Evolutionary conservation across 2,113 vertebrate genomes (phyloP), one percentile per base, ranked within the genome.

Genomic region (Myotis yumanensis): DNA sequence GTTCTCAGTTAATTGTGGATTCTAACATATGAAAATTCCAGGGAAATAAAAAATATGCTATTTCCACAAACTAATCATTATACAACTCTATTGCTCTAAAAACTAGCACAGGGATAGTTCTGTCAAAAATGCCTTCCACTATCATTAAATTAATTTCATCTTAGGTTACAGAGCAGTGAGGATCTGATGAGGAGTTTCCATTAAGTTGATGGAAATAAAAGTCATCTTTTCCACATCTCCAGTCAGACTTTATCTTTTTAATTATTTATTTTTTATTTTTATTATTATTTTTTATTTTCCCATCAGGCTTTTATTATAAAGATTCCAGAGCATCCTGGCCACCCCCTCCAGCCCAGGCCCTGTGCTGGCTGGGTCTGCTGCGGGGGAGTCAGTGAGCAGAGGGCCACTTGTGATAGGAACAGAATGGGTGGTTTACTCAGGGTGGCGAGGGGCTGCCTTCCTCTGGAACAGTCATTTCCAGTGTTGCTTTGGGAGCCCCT

Each of bases 301-400:
- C 91, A 95, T 96, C 97, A 97, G 97, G 93, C 97, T 98, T 97
- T 98, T 98, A 98, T 98, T 98, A 98, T 90, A 98, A 98, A 98
- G 98, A 98, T 97, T 97, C 96, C 98, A 96, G 96, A 97, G 95
- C 97, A 76, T 97, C 89, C 91, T 69, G 88, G 97, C 97, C 96
- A 95, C 94, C 97, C 96, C 96, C 96, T 97, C 89, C 84, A 28
- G 97, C 96, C 87, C 90, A 17, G 75, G 77, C 90, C 80, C 86
- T 37, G 82, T 8, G 2, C 57, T 18, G 73, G 37, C 52, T 5
- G 35, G 48, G 86, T 35, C 48, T 20, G 80, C n/a, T 4, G 7
- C 1, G 0, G 9, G 18, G 64, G 32, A 28, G n/a, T 25, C 37
- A 5, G 92, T 73, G 57, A 59, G 57, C 15, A 7, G 43, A 54